These are phyloP conservation scores for Biston stratarius DNA, from an alignment of 2,888 invertebrate species.

Conservation along the genomic window DNA sequence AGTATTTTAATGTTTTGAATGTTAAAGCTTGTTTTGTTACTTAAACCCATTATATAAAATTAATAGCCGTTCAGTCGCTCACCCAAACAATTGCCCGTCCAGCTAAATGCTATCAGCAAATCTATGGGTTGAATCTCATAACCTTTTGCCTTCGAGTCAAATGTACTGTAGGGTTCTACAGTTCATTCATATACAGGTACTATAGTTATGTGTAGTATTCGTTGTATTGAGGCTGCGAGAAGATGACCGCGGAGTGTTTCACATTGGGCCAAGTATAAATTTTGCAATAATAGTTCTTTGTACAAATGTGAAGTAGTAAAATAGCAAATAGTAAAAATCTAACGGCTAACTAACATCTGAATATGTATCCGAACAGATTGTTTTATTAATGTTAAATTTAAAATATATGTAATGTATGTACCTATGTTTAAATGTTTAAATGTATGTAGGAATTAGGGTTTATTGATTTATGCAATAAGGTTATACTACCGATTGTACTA, in stretches of 20 bases:
- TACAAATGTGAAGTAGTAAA: background rate
- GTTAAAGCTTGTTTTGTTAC: slow-evolving; percentile 65
- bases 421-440: too few relatives aligned
- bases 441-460: too few relatives aligned
- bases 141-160: slow-evolving; percentile 81
- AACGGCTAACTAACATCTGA: too few relatives aligned
- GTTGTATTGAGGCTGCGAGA: slow-evolving; percentile 31
- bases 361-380: too few relatives aligned
- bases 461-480: too few relatives aligned
- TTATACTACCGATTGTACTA: too few relatives aligned
- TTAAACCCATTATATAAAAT: slow-evolving; percentile 78
- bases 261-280: slow-evolving; percentile 42
- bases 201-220: slow-evolving; percentile 1
- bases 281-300: background rate
- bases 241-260: slow-evolving; percentile 57
- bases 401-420: too few relatives aligned
- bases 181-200: too few relatives aligned
- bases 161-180: slow-evolving; percentile 57
- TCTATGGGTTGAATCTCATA: slow-evolving; percentile 82
- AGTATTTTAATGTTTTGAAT: slow-evolving; percentile 67
- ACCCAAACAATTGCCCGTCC: slow-evolving; percentile 80
- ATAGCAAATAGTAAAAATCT: too few relatives aligned
- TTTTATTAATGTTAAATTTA: too few relatives aligned
- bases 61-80: slow-evolving; percentile 70
- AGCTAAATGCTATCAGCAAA: slow-evolving; percentile 82